phyloP scores from a whole-genome alignment of 2,888 invertebrate species.

The Hymenopus coronatus region DNA sequence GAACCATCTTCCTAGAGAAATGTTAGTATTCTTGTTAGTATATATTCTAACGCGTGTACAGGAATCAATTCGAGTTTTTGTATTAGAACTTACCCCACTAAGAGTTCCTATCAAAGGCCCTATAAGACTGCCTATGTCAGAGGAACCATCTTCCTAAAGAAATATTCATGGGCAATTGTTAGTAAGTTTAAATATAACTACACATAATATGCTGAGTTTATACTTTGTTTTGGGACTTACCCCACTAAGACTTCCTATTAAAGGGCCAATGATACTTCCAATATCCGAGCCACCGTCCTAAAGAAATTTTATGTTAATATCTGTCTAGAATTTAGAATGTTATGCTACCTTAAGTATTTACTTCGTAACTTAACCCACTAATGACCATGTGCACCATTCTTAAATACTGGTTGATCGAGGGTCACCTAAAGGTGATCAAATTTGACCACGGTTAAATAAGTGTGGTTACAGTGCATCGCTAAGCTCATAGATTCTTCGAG shows the following conservation, averaged over 20 bases:
- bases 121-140: neutral
- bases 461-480: too few species aligned
- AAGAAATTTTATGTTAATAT: neutral
- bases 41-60: neutral
- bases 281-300: neutral
- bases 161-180: neutral
- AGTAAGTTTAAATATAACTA: neutral
- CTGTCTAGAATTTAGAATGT: neutral
- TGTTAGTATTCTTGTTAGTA: neutral
- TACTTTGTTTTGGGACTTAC: conserved; percentile 10
- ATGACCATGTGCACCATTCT: too few species aligned
- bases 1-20: neutral
- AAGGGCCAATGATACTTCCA: neutral
- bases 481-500: too few species aligned
- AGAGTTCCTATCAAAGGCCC: conserved; percentile 15
- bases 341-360: too few species aligned
- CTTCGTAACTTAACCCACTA: too few species aligned
- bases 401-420: too few species aligned
- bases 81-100: conserved; percentile 24
- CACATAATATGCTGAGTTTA: neutral
- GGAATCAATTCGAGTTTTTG: neutral
- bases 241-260: conserved; percentile 23
- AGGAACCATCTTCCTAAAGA: neutral
- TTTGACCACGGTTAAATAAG: too few species aligned
- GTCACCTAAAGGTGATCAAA: too few species aligned